Evolutionary conservation across 2,888 invertebrate species (phyloP), one percentile per base, ranked within the genome.

Genomic region (Mythimna lalbum): DNA sequence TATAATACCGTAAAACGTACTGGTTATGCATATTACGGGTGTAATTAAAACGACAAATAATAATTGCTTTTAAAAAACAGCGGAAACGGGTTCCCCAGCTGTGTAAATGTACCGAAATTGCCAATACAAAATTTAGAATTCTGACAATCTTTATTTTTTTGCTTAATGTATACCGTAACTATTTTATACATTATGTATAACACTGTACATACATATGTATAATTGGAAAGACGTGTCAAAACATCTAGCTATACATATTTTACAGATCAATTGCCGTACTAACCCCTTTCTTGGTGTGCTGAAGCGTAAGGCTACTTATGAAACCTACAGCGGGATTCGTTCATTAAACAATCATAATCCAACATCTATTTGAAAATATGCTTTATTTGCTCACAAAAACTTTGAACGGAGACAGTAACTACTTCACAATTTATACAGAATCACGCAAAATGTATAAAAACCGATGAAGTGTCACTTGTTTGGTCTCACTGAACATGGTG

Each of bases 131-230:
- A 70, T 73, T 73, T 73, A 55, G 49, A 73, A 79, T 56, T 63
- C 52, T 75, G 80, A 56, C 33, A 31, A 72, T 65, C 39, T 61
- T 67, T 10, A 27, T 43, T 60, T 76, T 43, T 43, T 76, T 63
- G 47, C 81, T 72, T 77, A 71, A 33, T 67, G 23, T 65, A 55
- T 50, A 64, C 31, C 69, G 63, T 78, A 78, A 68, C 62, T 73
- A 73, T 72, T 63, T 68, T 66, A 69, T 77, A 79, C 79, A 73
- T 81, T 56, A 68, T 73, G 77, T 67, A 81, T 64, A 77, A 77
- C 59, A 72, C 78, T 79, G 72, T 78, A 79, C 68, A 72, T 75
- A 78, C 72, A 53, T 60, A 81, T 63, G 65, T 67, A 52, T 76
- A 56, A 64, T 78, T 78, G 73, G 78, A 69, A 78, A 71, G 61